phyloP scores from a whole-genome alignment of 2,113 vertebrate genomes.

The Cynocephalus volans region DNA sequence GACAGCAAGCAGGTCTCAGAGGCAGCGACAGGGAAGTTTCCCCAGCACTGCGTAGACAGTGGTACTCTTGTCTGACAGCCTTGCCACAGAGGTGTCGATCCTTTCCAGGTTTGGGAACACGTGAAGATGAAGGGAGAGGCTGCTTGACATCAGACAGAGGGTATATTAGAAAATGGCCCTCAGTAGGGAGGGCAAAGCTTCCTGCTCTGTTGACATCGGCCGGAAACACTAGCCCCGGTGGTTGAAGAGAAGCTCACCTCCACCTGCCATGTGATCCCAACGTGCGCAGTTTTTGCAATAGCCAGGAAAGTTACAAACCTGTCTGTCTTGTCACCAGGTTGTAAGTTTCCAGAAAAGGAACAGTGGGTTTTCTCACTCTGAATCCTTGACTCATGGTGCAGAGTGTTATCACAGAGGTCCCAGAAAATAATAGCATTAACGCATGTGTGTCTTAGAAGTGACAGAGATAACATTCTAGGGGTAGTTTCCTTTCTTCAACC shows the following conservation, averaged over 20 bases:
- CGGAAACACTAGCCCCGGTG: neutral
- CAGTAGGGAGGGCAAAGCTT: neutral
- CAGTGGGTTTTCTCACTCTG: neutral
- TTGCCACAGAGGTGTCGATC: neutral
- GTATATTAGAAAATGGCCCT: neutral
- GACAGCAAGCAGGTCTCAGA: neutral
- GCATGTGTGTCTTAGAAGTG: neutral
- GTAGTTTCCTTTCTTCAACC: neutral
- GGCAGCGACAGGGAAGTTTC: neutral
- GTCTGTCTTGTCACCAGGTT: neutral
- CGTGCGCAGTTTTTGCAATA: neutral
- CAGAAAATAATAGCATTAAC: neutral
- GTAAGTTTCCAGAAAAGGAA: neutral
- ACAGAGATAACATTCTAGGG: neutral
- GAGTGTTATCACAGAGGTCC: neutral
- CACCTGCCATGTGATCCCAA: neutral
- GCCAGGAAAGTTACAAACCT: neutral
- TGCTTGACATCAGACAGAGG: neutral
- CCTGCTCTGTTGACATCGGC: neutral
- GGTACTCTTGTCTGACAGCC: neutral
- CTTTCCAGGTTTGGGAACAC: neutral
- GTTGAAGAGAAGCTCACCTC: neutral
- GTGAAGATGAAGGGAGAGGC: too few species aligned
- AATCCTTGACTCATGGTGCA: neutral
- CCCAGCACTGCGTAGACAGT: neutral